phyloP scores from a whole-genome alignment of 2,113 vertebrate genomes.

The Cygnus buccinator region DNA sequence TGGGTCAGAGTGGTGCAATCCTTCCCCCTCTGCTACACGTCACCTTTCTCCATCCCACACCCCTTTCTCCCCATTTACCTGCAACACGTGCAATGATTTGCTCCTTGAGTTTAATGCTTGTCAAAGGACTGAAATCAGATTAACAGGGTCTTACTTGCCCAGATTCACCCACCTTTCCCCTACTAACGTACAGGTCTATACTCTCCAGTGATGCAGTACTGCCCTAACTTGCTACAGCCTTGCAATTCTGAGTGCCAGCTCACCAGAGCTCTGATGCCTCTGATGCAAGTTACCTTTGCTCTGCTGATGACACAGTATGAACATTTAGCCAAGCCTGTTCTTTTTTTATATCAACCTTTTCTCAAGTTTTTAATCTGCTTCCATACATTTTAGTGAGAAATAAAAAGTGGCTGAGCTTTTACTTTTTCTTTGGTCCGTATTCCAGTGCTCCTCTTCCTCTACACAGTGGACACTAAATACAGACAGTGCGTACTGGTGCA shows the following conservation, averaged over 20 bases:
- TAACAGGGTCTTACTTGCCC: neutral
- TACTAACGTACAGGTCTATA: neutral
- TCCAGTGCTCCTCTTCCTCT: neutral
- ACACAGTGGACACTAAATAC: too few species aligned
- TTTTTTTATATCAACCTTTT: neutral
- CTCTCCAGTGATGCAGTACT: neutral
- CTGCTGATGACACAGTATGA: neutral
- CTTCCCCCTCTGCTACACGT: neutral
- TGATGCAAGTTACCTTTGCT: neutral
- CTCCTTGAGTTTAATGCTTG: neutral
- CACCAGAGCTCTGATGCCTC: neutral
- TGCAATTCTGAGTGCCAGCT: neutral
- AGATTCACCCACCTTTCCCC: neutral
- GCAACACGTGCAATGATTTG: neutral
- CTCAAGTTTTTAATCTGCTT: neutral
- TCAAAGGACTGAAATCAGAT: neutral
- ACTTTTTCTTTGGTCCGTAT: neutral
- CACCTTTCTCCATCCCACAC: neutral
- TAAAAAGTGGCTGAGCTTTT: neutral
- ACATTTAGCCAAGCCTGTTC: neutral
- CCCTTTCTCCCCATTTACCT: neutral
- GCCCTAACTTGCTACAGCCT: neutral
- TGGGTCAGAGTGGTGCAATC: neutral
- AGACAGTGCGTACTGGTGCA: neutral
- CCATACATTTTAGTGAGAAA: neutral